Evolutionary conservation across 35 echinoderm and acorn worm species (phyloP).

Genomic region (Apostichopus parvimensis): DNA sequence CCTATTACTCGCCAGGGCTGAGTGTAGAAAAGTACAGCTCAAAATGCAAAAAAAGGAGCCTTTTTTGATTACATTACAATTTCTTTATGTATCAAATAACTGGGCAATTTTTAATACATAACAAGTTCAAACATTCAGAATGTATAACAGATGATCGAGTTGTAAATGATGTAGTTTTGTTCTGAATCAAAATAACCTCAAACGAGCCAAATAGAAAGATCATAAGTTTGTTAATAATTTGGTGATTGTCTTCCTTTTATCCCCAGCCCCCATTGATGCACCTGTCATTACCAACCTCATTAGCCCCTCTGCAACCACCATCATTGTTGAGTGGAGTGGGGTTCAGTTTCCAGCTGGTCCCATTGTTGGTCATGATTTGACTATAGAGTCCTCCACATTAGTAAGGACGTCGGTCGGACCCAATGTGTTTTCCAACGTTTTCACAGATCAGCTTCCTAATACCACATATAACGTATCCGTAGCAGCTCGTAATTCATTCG

Average conservation of each 20-base stretch:
- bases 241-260: neutral
- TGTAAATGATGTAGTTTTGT: too few species aligned
- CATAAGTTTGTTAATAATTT: too few species aligned
- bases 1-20: too few species aligned
- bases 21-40: too few species aligned
- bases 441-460: slow-evolving; percentile 21
- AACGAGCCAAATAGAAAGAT: too few species aligned
- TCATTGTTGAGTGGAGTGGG: slow-evolving; percentile 64
- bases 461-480: slow-evolving; percentile 66
- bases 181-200: too few species aligned
- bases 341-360: slow-evolving; percentile 70
- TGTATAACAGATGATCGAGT: too few species aligned
- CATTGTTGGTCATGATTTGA: slow-evolving; percentile 53
- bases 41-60: too few species aligned
- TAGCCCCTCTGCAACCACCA: slow-evolving; percentile 66
- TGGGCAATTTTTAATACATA: too few species aligned
- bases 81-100: neutral
- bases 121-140: too few species aligned
- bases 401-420: neutral
- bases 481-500: slow-evolving; percentile 68
- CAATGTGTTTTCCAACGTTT: neutral
- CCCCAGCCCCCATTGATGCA: slow-evolving; percentile 60
- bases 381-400: neutral
- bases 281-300: slow-evolving; percentile 75
- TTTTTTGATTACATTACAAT: neutral